These are phyloP conservation scores for Oscarella lobularis DNA, from an alignment of 37 sponge, comb jelly and placozoan species.

Conservation along the genomic window DNA sequence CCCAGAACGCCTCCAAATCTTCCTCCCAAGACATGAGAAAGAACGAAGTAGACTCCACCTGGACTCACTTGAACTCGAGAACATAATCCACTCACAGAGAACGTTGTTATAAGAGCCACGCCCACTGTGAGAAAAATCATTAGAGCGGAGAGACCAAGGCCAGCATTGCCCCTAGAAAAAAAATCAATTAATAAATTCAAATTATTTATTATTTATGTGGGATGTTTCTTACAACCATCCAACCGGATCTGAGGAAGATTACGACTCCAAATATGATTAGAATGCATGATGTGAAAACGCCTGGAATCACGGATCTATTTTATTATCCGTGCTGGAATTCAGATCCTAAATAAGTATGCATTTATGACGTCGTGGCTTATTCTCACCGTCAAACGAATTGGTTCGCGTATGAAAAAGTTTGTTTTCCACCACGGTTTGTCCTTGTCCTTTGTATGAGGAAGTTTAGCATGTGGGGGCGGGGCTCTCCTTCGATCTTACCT, in stretches of 20 bases:
- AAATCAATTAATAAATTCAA: too few relatives aligned
- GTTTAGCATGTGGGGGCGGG: too few relatives aligned
- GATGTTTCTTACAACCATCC: constrained; percentile 33
- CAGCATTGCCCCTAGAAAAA: constrained; percentile 43
- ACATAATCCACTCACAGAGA: constrained; percentile 14
- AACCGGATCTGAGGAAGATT: constrained; percentile 24
- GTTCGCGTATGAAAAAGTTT: constrained; percentile 37
- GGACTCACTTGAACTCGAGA: not conserved
- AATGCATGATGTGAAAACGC: constrained; percentile 30
- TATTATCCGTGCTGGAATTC: constrained; percentile 3
- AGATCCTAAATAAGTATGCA: not conserved
- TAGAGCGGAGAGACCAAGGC: constrained; percentile 14
- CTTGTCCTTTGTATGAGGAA: too few relatives aligned
- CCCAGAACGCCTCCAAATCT: constrained; percentile 20
- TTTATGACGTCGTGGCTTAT: not conserved
- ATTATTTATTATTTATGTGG: too few relatives aligned
- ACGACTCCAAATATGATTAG: constrained; percentile 28
- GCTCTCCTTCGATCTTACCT: too few relatives aligned
- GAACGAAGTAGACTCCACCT: constrained; percentile 14
- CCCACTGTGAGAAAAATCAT: constrained; percentile 26
- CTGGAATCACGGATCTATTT: not conserved
- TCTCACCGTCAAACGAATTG: constrained; percentile 27
- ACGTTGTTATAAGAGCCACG: constrained; percentile 11
- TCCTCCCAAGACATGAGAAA: constrained; percentile 23
- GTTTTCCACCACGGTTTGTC: constrained; percentile 30